Conservation (phyloP, 2,113 vertebrate species). For the Jacana jacana region DNA sequence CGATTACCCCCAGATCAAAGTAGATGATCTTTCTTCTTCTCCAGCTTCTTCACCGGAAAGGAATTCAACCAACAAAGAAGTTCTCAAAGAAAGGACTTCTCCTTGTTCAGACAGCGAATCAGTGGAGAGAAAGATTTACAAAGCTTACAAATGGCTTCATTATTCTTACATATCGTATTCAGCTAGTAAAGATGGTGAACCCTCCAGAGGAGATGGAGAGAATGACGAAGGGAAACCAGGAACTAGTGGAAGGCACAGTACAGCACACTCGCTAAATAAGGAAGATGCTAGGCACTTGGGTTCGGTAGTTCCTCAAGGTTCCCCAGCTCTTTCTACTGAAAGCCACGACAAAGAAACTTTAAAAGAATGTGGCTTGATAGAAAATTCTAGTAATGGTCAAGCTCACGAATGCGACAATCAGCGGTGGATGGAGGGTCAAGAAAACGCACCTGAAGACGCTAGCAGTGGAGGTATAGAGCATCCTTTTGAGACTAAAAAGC, state of each 20-base stretch:
- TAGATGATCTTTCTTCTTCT: slow-evolving; percentile 89
- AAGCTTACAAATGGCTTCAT: slow-evolving; percentile 84
- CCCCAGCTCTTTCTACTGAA: slow-evolving; percentile 56
- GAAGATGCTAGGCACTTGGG: slow-evolving; percentile 48
- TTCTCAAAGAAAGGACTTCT: slow-evolving; percentile 66
- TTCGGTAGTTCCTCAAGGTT: slow-evolving; percentile 10
- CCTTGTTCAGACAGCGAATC: slow-evolving; percentile 78
- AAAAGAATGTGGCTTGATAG: slow-evolving; percentile 63
- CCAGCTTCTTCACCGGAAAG: slow-evolving; percentile 80
- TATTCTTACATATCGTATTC: slow-evolving; percentile 83
- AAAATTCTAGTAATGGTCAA: slow-evolving; percentile 63
- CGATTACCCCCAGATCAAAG: slow-evolving; percentile 89
- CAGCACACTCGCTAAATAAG: slow-evolving; percentile 28
- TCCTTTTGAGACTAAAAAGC: slow-evolving; percentile 78
- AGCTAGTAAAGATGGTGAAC: slow-evolving; percentile 76
- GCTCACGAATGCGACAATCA: slow-evolving; percentile 63
- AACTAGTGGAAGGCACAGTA: slow-evolving; percentile 72
- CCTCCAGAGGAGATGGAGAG: slow-evolving; percentile 68
- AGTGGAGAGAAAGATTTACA: slow-evolving; percentile 83
- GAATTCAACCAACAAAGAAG: slow-evolving; percentile 61
- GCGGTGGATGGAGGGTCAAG: slow-evolving; percentile 57
- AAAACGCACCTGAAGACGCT: slow-evolving; percentile 65
- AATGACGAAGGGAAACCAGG: slow-evolving; percentile 76
- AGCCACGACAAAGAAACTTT: slow-evolving; percentile 56
- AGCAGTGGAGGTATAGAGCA: slow-evolving; percentile 64